Evolutionary conservation across 92 coral and sea anemone genomes (phyloP).

Genomic region (Actinernus sp.): DNA sequence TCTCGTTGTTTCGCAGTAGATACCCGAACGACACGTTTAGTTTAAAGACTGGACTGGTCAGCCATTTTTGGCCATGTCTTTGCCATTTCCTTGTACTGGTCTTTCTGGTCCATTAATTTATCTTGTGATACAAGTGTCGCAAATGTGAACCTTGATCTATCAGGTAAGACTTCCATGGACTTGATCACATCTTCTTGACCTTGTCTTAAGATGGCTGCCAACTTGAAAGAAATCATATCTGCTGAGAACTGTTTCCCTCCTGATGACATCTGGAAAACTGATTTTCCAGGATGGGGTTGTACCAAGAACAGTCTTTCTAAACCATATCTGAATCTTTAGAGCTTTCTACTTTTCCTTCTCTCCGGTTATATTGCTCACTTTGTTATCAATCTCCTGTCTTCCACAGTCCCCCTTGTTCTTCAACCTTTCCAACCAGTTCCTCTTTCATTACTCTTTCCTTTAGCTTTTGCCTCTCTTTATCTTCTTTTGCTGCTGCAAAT

Average conservation of each 20-base stretch:
- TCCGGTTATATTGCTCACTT: too few species aligned
- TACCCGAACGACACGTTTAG: not conserved
- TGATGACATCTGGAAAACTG: conserved; percentile 13
- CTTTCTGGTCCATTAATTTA: too few species aligned
- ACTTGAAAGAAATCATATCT: conserved; percentile 14
- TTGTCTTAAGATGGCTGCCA: conserved; percentile 11
- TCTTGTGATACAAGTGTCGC: too few species aligned
- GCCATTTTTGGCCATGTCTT: conserved; percentile 6
- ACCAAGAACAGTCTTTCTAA: too few species aligned
- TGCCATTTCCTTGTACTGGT: conserved; percentile 6
- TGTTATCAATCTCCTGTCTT: too few species aligned
- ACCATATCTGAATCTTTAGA: conserved; percentile 35
- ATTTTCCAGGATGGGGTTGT: conserved; percentile 7
- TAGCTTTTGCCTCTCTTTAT: conserved; percentile 22
- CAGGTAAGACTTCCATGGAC: too few species aligned
- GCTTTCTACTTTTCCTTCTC: conserved; percentile 10
- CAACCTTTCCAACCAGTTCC: too few species aligned
- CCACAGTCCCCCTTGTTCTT: too few species aligned
- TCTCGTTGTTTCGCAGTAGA: too few species aligned
- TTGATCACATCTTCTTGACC: conserved; percentile 4
- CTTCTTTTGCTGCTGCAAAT: too few species aligned
- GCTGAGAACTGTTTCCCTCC: too few species aligned
- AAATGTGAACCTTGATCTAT: too few species aligned
- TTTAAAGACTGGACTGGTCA: not conserved
- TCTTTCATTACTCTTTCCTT: conserved; percentile 8